Percentiles rank a stretch among this genome's conserved stretches.
phyloP scores from a whole-genome alignment of 2,113 vertebrate species.

The Choloepus hoffmanni region DNA sequence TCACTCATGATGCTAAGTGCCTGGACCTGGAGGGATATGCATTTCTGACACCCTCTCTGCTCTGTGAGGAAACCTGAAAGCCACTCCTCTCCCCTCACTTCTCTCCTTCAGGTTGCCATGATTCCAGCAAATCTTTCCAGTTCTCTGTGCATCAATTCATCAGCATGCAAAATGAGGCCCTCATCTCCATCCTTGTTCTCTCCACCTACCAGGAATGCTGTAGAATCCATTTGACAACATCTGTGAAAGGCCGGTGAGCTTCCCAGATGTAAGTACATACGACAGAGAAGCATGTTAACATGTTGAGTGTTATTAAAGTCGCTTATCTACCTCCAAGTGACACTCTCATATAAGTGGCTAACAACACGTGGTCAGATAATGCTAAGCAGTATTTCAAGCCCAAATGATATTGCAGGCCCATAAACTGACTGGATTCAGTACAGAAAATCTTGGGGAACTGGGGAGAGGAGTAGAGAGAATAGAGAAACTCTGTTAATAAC shows the following conservation, averaged over 20 bases:
- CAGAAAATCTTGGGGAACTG: background rate
- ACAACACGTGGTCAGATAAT: background rate
- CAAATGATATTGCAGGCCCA: background rate
- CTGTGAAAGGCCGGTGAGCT: background rate
- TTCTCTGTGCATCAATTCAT: background rate
- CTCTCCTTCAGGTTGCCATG: background rate
- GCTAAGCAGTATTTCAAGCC: background rate
- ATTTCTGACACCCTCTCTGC: background rate
- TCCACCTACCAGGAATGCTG: background rate
- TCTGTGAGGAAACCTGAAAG: background rate
- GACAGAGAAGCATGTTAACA: background rate
- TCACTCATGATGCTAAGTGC: background rate
- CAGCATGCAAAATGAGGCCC: background rate
- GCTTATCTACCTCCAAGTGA: slow-evolving; percentile 45
- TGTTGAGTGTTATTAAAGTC: background rate
- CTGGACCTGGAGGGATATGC: background rate
- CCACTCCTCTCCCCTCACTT: background rate
- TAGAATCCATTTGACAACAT: slow-evolving; percentile 43
- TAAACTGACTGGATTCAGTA: background rate
- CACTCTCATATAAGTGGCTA: slow-evolving; percentile 15
- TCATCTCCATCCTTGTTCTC: background rate
- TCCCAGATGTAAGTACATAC: background rate
- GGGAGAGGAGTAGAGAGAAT: background rate
- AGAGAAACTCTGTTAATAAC: background rate
- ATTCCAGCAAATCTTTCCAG: background rate